Evolutionary conservation across 2,888 invertebrate species (phyloP), one percentile per base, ranked within the genome.

Genomic region (Calliphora vomitoria): DNA sequence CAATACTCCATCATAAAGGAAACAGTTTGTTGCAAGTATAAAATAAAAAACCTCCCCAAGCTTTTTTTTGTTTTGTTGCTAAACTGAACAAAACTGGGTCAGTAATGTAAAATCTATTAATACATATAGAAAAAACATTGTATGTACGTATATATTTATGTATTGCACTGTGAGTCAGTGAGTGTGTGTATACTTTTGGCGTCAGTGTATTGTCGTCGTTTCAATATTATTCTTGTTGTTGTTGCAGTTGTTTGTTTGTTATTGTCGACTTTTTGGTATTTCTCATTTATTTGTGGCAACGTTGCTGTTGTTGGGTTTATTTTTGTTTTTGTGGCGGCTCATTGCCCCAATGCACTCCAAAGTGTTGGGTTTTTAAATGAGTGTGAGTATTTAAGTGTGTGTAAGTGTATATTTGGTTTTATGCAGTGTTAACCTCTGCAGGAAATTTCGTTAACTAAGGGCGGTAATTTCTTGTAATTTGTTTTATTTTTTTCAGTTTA

Each of bases 71-170:
- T 58, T 50, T 76, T 80, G 79, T 35, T 55, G 68, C 53, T 55
- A 47, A 20, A 68, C 38, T 13, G 10, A 35, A 8, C 1, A 58
- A 87, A 87, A 88, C 90, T 90, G 85, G 89, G 90, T 90, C 90
- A 90, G 90, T 89, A 88, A 87, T 90, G 89, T 58, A 89, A 90
- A 90, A 80, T 85, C 87, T 87, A 88, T 88, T 87, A 87, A 75
- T 85, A 87, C 62, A 53, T 44, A 53, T 38, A 62, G 31, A 60
- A 35, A n/a, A 41, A 55, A 31, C 41, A 38, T 58, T 55, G 44
- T 62, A 38, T 31, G 60, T 50, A 13, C 66, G 18, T 3, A 3
- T 53, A 4, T 69, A 25, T 68, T 50, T 64, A 66, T 15, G 38
- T 62, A 44, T 13, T 13, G 11, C 10, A 4, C n/a, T 53, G 53